These are phyloP conservation scores for Dufourea novaeangliae DNA, from an alignment of 1,140 invertebrate species.

Conservation along the genomic window DNA sequence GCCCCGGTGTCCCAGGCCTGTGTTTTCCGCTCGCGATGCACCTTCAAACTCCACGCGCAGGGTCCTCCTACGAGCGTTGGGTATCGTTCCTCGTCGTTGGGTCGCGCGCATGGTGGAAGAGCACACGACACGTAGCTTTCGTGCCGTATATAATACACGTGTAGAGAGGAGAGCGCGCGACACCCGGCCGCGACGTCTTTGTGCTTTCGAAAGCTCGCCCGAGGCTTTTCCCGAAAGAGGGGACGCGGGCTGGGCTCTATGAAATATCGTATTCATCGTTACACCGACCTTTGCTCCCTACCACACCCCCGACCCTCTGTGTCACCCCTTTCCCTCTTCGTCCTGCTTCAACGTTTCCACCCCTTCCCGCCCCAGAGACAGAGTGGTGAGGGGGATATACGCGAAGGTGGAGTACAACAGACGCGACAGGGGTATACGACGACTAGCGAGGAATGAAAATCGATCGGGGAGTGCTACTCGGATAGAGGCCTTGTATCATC, in stretches of 20 bases:
- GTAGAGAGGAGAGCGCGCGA: slow-evolving; percentile 41
- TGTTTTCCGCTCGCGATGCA: slow-evolving; percentile 46
- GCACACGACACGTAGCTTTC: not conserved
- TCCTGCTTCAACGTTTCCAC: slow-evolving; percentile 16
- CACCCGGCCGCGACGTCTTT: slow-evolving; percentile 53
- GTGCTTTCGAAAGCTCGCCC: slow-evolving; percentile 52
- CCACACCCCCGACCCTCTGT: too few relatives aligned
- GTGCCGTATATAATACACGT: slow-evolving; percentile 47
- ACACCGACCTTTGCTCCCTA: slow-evolving; percentile 55
- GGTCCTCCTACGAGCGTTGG: slow-evolving; percentile 38
- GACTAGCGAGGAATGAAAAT: slow-evolving; percentile 33
- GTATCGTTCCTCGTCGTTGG: slow-evolving; percentile 10
- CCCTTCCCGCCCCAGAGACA: slow-evolving; percentile 24
- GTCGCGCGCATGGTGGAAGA: not conserved
- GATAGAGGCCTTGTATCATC: slow-evolving; percentile 12
- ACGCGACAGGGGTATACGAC: slow-evolving; percentile 37
- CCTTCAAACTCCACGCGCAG: slow-evolving; percentile 38
- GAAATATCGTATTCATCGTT: slow-evolving; percentile 64
- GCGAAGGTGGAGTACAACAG: slow-evolving; percentile 42
- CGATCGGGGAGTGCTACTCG: slow-evolving; percentile 37
- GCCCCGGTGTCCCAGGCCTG: slow-evolving; percentile 41
- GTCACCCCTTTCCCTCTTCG: not conserved
- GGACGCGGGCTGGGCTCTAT: slow-evolving; percentile 48
- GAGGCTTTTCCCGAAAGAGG: slow-evolving; percentile 56
- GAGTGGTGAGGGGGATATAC: not conserved